A percentile compares a stretch with the other conserved stretches of the same genome.
Evolutionary conservation across 2,113 vertebrate genomes (phyloP).

Genomic region (Myotis brandtii): DNA sequence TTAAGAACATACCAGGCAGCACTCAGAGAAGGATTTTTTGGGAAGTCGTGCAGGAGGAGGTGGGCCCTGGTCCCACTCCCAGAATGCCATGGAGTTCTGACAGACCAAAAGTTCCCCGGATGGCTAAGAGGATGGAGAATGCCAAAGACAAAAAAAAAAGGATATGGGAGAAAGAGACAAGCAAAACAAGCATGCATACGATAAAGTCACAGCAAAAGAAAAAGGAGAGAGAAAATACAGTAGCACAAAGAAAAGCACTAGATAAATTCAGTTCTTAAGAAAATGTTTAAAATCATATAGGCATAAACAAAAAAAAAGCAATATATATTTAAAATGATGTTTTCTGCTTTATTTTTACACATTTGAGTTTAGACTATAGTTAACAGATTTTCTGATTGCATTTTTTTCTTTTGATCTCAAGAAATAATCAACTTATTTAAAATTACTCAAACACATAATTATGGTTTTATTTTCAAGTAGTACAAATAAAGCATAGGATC

Average conservation of each 20-base stretch:
- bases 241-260: constrained; percentile 55
- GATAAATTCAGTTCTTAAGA: not conserved
- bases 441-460: constrained; percentile 58
- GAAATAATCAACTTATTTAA: constrained; percentile 30
- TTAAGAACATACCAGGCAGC: constrained; percentile 95
- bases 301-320: constrained; percentile 70
- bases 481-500: constrained; percentile 68
- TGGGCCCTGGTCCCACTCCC: constrained; percentile 95
- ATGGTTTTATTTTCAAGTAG: constrained; percentile 77
- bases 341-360: constrained; percentile 73
- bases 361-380: constrained; percentile 13
- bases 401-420: constrained; percentile 47
- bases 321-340: constrained; percentile 15
- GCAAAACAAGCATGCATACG: constrained; percentile 89
- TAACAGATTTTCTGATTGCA: not conserved
- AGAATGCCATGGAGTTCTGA: constrained; percentile 96
- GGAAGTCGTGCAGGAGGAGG: constrained; percentile 92
- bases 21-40: constrained; percentile 96
- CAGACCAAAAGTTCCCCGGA: constrained; percentile 90
- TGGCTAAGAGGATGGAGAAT: constrained; percentile 87
- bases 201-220: constrained; percentile 70
- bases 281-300: constrained; percentile 54
- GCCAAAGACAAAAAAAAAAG: constrained; percentile 71
- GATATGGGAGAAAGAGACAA: constrained; percentile 77
- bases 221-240: constrained; percentile 63